Base-by-base conservation (phyloP, 1,140 invertebrate genomes). In the Papilio helenus region DNA sequence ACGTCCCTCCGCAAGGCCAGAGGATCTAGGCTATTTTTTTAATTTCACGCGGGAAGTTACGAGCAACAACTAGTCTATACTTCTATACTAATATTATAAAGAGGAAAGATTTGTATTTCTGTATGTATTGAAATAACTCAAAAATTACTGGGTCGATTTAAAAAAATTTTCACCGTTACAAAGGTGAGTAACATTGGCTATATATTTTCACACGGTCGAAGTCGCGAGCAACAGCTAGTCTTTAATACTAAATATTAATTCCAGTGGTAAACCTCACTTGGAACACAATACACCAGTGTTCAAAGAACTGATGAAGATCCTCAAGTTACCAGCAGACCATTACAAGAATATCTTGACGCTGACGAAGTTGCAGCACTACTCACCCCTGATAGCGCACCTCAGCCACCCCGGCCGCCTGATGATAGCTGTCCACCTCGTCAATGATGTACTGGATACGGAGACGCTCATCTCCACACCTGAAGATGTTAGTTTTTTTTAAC, bases 251-350 rank as follows among this genome's bases (percentile, higher is more conserved):
- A 46, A 46, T 46, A 46, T 73, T 44, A 14, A 34, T 74, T 82
- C n/a, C 81, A 94, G 93, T 44, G 91, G 92, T 18, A 92, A 92
- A 84, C 84, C 88, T 14, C 83, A 91, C 26, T 93, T 99, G 51
- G 97, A 98, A 85, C 97, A 97, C 88, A 97, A 97, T 84, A 97
- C 97, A 81, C 96, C 97, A 29, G 97, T 99, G 4, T 98, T 98
- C 46, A 97, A 98, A 88, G 99, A 99, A 93, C 94, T 99, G 81
- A 97, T 98, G 83, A 97, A 98, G 87, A 96, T 99, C 72, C 96
- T 99, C 89, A 98, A 99, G 93, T 97, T 99, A 72, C 99, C 99
- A 10, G 96, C 99, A 18, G 98, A 99, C 89, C 97, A 98, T 88
- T 99, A 99, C 91, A 99, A 98, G 90, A 98, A 99, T 92, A 96